Evolutionary conservation across 2,888 invertebrate genomes (phyloP).

Genomic region (Orthosia gothica): DNA sequence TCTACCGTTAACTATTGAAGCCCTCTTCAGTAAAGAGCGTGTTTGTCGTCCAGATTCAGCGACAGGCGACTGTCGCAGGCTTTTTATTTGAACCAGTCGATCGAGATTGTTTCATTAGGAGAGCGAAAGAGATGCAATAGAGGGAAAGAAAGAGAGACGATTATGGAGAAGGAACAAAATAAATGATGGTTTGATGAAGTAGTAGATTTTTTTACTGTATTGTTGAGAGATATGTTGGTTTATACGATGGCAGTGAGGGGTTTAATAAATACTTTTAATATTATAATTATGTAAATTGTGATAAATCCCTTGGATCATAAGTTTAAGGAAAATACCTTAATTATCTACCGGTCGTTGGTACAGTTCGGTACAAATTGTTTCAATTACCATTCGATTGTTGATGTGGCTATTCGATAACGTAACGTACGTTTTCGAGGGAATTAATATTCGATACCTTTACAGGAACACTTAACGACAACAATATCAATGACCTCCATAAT

Average conservation of each 20-base stretch:
- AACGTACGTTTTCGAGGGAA: too few species aligned
- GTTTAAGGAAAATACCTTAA: not conserved
- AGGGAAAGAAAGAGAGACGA: not conserved
- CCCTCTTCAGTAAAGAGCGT: constrained; percentile 11
- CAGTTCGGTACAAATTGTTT: not conserved
- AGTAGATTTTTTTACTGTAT: not conserved
- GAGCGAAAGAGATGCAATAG: not conserved
- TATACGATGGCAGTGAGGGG: too few species aligned
- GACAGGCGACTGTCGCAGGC: not conserved
- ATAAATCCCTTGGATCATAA: not conserved
- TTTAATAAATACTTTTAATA: not conserved
- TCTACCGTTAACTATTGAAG: constrained; percentile 10
- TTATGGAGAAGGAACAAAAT: not conserved
- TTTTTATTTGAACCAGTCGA: constrained; percentile 7
- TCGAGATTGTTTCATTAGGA: constrained; percentile 9
- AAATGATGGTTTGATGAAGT: not conserved
- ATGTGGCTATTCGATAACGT: too few species aligned
- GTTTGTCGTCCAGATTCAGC: constrained; percentile 28
- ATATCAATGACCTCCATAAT: not conserved
- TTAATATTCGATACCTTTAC: too few species aligned
- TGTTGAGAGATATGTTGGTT: not conserved
- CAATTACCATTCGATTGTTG: too few species aligned
- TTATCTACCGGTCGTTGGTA: not conserved
- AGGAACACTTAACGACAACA: not conserved
- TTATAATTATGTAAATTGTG: too few species aligned